phyloP scores from a whole-genome alignment of 2,113 vertebrate genomes.

The Salvelinus sp. region DNA sequence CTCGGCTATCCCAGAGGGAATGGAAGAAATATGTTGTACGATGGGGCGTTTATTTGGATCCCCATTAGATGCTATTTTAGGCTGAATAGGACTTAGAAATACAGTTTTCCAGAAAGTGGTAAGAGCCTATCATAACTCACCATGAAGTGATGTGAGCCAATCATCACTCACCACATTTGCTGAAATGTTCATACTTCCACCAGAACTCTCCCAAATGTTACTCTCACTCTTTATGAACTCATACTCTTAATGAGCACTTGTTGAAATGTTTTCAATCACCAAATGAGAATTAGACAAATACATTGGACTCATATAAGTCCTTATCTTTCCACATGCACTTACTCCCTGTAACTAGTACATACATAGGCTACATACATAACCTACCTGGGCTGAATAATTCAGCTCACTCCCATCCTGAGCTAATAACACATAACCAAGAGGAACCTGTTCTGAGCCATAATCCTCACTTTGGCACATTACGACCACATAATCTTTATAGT shows the following conservation, averaged over 20 bases:
- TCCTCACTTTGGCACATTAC: not conserved
- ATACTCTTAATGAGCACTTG: no score
- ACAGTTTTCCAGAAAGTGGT: no score
- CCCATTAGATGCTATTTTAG: no score
- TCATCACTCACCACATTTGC: not conserved
- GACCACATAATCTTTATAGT: slow-evolving; percentile 33
- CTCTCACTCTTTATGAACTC: no score
- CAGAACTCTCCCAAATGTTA: not conserved
- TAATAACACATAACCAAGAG: not conserved
- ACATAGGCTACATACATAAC: not conserved
- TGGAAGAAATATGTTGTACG: not conserved
- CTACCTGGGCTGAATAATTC: not conserved
- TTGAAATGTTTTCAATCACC: no score
- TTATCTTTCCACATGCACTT: no score
- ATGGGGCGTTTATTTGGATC: not conserved
- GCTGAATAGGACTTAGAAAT: no score
- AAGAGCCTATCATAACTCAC: no score
- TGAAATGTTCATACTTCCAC: not conserved
- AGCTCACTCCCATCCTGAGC: not conserved
- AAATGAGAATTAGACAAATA: no score
- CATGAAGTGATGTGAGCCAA: not conserved
- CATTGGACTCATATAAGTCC: no score
- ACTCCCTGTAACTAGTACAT: not conserved
- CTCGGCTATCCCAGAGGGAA: not conserved
- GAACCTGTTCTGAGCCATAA: not conserved